Conservation (phyloP, 2,888 invertebrate species). For the Gortyna flavago region DNA sequence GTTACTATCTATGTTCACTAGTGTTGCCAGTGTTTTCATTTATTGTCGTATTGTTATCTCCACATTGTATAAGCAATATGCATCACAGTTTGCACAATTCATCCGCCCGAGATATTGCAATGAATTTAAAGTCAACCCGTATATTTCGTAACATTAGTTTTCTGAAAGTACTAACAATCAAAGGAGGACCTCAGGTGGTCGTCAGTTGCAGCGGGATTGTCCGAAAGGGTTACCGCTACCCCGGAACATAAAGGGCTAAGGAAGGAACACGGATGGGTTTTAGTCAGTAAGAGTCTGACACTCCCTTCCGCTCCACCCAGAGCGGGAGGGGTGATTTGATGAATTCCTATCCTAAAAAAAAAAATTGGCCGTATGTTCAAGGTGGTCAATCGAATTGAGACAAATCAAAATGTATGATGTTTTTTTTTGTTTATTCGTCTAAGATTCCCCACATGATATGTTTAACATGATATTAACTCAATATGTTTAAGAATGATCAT, state of each 20-base stretch:
- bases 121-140: not conserved
- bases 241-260: too few relatives aligned
- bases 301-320: too few relatives aligned
- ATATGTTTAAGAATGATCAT: conserved; percentile 49
- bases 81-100: not conserved
- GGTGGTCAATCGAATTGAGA: not conserved
- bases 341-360: too few relatives aligned
- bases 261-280: too few relatives aligned
- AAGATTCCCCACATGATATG: not conserved
- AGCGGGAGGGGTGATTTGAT: too few relatives aligned
- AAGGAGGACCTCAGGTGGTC: not conserved
- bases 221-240: too few relatives aligned
- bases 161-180: not conserved
- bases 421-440: not conserved
- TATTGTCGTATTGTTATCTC: too few relatives aligned
- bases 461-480: not conserved
- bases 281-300: too few relatives aligned
- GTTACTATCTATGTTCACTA: too few relatives aligned
- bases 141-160: not conserved
- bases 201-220: too few relatives aligned
- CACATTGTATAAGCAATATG: not conserved
- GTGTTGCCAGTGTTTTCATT: too few relatives aligned
- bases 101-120: not conserved
- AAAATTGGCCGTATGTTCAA: too few relatives aligned
- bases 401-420: not conserved